Conservation (phyloP, 2,113 vertebrate genomes). For the Aythya baeri region DNA sequence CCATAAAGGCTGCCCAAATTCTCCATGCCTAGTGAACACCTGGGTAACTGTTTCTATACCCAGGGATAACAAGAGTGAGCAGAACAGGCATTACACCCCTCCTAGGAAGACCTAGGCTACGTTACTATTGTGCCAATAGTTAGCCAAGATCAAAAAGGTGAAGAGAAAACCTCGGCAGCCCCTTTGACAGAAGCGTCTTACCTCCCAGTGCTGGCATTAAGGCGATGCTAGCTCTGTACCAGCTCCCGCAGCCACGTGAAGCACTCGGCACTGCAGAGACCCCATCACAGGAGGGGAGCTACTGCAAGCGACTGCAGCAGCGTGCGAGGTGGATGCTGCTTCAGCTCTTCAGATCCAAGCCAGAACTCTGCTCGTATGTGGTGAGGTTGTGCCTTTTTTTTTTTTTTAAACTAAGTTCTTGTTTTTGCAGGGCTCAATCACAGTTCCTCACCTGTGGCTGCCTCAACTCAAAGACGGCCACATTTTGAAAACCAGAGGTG, state of each 20-base stretch:
- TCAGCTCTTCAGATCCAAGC: conserved; percentile 6
- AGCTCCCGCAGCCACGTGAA: not conserved
- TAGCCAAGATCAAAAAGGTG: conserved; percentile 26
- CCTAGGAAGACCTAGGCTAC: not conserved
- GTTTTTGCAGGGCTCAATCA: not conserved
- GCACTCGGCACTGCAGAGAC: not conserved
- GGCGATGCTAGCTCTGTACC: not conserved
- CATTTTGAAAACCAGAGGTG: not conserved
- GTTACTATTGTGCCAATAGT: conserved; percentile 3
- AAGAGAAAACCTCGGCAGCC: conserved; percentile 17
- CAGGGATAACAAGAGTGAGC: not conserved
- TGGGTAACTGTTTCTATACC: not conserved
- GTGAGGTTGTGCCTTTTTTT: too few relatives aligned
- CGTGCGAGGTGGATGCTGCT: not conserved
- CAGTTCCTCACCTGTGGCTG: not conserved
- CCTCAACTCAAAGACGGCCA: not conserved
- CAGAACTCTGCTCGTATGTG: not conserved
- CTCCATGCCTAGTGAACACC: not conserved
- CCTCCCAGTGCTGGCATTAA: conserved; percentile 2
- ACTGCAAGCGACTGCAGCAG: not conserved
- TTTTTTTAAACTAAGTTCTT: not conserved
- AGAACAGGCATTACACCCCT: not conserved
- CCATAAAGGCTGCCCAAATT: not conserved
- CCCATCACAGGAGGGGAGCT: not conserved
- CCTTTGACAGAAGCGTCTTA: conserved; percentile 10